A percentile compares a stretch with the other conserved stretches of the same genome.
These are phyloP conservation scores for Callaeas wilsoni DNA, from an alignment of 2,113 vertebrate species.

Conservation along the genomic window DNA sequence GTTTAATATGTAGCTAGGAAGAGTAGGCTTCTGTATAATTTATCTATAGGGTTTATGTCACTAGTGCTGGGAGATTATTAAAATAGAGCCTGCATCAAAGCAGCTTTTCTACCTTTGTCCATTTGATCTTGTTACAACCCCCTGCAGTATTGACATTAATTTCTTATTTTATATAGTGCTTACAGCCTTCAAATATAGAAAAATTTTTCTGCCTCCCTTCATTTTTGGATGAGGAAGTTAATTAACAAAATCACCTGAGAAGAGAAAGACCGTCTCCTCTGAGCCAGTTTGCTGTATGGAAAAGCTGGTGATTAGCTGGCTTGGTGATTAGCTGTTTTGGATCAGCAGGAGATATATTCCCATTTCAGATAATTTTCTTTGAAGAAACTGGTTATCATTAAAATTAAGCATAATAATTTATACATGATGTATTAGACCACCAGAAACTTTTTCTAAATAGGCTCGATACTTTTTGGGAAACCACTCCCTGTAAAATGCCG, in stretches of 20 bases:
- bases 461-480: not conserved
- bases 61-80: not conserved
- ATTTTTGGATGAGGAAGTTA: not conserved
- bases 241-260: not conserved
- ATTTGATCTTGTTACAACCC: not conserved
- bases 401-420: not conserved
- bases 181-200: not conserved
- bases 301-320: not conserved
- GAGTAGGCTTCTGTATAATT: not conserved
- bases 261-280: not conserved
- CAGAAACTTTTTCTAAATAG: not conserved
- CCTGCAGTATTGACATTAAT: not conserved
- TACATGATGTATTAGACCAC: not conserved
- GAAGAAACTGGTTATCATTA: not conserved
- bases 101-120: not conserved
- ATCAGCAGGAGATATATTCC: not conserved
- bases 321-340: not conserved
- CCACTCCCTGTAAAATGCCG: not conserved
- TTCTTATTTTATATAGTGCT: not conserved
- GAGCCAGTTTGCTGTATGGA: not conserved
- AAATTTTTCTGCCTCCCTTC: not conserved
- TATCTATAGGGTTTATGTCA: not conserved
- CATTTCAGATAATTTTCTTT: not conserved
- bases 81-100: not conserved
- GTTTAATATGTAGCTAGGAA: not conserved